These are phyloP conservation scores for Sarotherodon lohbergeri DNA, from an alignment of 2,113 vertebrate genomes.

Conservation along the genomic window DNA sequence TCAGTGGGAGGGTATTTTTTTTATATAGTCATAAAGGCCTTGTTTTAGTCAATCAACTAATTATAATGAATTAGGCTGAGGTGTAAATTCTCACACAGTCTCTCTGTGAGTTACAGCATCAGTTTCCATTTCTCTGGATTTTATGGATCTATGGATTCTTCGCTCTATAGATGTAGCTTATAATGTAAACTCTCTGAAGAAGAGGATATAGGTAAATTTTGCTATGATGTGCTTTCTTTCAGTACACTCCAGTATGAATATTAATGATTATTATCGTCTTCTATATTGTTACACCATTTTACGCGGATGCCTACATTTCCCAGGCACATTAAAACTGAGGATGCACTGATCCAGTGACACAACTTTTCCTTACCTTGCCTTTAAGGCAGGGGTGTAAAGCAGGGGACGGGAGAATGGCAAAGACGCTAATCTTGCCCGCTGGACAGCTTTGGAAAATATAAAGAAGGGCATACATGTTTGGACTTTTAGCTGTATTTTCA, in stretches of 20 bases:
- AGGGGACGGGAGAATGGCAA: background rate
- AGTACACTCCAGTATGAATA: too few relatives aligned
- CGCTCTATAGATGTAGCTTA: background rate
- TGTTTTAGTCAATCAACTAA: background rate
- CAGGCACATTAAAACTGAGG: background rate
- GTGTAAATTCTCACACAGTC: background rate
- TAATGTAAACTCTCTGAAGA: background rate
- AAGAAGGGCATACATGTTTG: fast-evolving
- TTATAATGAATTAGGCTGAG: background rate
- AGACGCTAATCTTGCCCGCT: background rate
- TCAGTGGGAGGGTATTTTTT: background rate
- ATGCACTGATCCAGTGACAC: background rate
- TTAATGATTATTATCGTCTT: background rate
- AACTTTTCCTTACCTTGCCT: background rate
- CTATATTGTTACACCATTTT: background rate
- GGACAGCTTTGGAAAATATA: background rate
- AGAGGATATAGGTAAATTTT: background rate
- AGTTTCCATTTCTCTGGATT: background rate
- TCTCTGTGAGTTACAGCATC: background rate
- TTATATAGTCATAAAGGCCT: background rate
- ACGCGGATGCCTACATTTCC: background rate
- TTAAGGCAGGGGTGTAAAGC: background rate
- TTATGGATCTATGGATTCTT: background rate
- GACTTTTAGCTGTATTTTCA: background rate
- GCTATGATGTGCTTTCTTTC: background rate